These are phyloP conservation scores for Xestoiulus laeticollis DNA, from an alignment of 2,888 invertebrate species.

Conservation along the genomic window DNA sequence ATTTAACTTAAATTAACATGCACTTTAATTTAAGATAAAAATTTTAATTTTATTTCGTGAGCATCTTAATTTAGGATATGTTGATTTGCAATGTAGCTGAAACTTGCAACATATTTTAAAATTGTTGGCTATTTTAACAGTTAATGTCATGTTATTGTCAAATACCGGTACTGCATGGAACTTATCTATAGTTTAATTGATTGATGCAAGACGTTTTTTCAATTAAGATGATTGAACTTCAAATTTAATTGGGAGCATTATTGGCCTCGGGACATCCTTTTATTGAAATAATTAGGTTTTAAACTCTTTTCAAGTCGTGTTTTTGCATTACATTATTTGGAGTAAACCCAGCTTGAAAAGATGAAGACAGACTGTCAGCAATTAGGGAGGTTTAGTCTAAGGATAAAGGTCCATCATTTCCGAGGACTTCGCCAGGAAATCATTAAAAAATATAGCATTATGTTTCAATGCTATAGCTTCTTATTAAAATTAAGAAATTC, in stretches of 20 bases:
- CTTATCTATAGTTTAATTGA: too few relatives aligned
- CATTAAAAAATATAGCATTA: constrained; percentile 6
- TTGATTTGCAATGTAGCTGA: too few relatives aligned
- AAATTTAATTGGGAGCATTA: neutral
- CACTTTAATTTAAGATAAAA: too few relatives aligned
- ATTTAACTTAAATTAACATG: too few relatives aligned
- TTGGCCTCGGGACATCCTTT: neutral
- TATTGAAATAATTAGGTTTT: neutral
- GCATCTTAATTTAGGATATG: too few relatives aligned
- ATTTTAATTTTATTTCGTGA: too few relatives aligned
- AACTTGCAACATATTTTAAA: too few relatives aligned
- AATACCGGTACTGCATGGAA: too few relatives aligned
- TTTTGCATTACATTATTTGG: neutral
- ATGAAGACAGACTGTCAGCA: neutral
- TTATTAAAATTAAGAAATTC: neutral
- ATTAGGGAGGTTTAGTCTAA: neutral
- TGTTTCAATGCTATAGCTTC: neutral
- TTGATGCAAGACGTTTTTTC: too few relatives aligned
- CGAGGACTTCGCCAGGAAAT: neutral
- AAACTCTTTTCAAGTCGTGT: neutral
- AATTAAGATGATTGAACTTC: too few relatives aligned
- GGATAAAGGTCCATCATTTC: constrained; percentile 23
- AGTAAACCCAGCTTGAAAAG: neutral
- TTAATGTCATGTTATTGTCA: too few relatives aligned
- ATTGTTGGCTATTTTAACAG: too few relatives aligned